Conservation (phyloP, 2,888 invertebrate species). For the Cacoxenus indagator region DNA sequence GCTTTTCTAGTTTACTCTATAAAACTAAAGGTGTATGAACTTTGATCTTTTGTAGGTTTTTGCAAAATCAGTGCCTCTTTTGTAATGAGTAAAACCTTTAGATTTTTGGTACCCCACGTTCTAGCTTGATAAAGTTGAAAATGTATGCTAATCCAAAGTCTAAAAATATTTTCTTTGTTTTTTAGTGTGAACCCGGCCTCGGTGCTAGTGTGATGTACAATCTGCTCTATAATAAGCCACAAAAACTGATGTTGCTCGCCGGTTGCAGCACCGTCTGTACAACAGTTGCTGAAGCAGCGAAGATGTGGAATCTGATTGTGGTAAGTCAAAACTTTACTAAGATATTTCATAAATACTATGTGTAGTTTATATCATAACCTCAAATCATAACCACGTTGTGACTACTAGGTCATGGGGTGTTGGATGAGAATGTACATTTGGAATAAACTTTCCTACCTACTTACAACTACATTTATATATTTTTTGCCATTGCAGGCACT, state of each 20-base stretch:
- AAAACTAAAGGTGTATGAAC: too few species aligned
- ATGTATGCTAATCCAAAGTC: background rate
- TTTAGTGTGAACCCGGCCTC: constrained; percentile 97
- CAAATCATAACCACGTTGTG: too few species aligned
- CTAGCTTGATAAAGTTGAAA: background rate
- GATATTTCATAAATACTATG: too few species aligned
- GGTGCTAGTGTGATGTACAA: constrained; percentile 99
- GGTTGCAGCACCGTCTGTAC: constrained; percentile 99
- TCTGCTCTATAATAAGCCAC: constrained; percentile 94
- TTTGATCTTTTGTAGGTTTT: too few species aligned
- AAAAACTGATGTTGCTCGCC: constrained; percentile 92
- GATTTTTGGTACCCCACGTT: too few species aligned
- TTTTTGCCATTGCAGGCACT: background rate
- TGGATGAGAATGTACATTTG: background rate
- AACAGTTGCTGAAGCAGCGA: constrained; percentile 98
- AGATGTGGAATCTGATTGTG: constrained; percentile 99
- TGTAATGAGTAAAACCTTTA: too few species aligned
- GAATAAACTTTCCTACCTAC: too few species aligned
- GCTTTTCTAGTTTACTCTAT: too few species aligned
- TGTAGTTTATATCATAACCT: too few species aligned
- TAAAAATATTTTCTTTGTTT: constrained; percentile 50
- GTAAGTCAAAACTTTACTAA: constrained; percentile 76
- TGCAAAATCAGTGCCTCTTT: too few species aligned
- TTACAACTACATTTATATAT: too few species aligned
- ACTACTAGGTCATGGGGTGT: too few species aligned